Evolutionary conservation across 2,888 invertebrate species (phyloP), one percentile per base, ranked within the genome.

Genomic region (Eristalis pertinax): DNA sequence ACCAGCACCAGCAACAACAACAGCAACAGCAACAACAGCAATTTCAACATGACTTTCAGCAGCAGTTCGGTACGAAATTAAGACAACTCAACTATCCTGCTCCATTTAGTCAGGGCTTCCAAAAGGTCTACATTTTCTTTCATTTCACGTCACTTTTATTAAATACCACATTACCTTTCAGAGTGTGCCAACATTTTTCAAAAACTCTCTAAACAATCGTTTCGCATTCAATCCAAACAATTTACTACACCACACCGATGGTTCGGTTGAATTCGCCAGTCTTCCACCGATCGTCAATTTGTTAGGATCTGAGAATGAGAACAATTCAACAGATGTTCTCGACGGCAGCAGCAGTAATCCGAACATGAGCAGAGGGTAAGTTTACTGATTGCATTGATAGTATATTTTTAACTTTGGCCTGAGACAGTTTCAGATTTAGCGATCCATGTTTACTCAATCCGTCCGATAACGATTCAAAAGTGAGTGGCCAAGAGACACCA

Each of bases 201-300:
- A 92, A 90, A 90, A 91, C 50, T 75, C 89, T 29, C 87, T 91
- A 58, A 91, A 90, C 74, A 91, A 91, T 90, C 92, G 92, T 41
- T 92, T 90, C 88, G 90, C 91, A 41, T 91, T 91, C 65, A 86
- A 87, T 81, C 89, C 89, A 38, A 90, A 90, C 8, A 86, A 90
- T 78, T 87, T 88, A 74, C 89, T 90, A 70, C 88, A 85, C 43
- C 90, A 90, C 78, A 90, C 91, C 68, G 92, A 92, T 85, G 91
- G 90, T 29, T 90, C 90, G n/a, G 92, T 92, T 88, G 95, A 95
- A 89, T 95, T 94, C 90, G 94, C 96, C 65, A 97, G 97, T 91
- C 92, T 97, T 84, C 97, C 97, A 32, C 96, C 96, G 0, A 95
- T 95, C 79, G 95, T 96, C 65, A 95, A 95, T 86, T 91, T 93